phyloP scores from a whole-genome alignment of 2,113 vertebrate species.

The Halichoeres trimaculatus region DNA sequence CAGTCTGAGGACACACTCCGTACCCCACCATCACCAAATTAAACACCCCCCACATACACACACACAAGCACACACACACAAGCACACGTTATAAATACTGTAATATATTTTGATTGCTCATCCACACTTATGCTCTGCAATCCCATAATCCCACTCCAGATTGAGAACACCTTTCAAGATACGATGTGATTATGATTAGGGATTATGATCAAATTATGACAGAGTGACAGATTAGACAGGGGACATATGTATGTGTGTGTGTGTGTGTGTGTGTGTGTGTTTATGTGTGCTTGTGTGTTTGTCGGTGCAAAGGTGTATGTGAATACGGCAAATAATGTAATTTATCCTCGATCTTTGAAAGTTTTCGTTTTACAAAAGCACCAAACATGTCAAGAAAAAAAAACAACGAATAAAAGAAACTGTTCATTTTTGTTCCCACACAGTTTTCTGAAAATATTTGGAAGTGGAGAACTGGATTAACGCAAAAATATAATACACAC shows the following conservation, averaged over 20 bases:
- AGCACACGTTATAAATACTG: slow-evolving; percentile 19
- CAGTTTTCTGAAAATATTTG: not conserved
- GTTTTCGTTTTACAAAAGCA: not conserved
- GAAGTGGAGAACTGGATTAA: not conserved
- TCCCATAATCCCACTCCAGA: slow-evolving; percentile 83
- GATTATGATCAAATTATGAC: slow-evolving; percentile 77
- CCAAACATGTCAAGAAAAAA: not conserved
- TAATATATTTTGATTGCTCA: slow-evolving; percentile 64
- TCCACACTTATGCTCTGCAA: slow-evolving; percentile 68
- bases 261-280: slow-evolving; percentile 12
- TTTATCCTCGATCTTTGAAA: not conserved
- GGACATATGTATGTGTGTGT: not conserved
- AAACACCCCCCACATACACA: slow-evolving; percentile 52
- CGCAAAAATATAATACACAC: not conserved
- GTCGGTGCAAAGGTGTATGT: slow-evolving; percentile 8
- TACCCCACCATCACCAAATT: slow-evolving; percentile 74
- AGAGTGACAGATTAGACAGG: slow-evolving; percentile 73
- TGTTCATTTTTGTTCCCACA: not conserved
- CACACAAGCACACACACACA: slow-evolving; percentile 5
- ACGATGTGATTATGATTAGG: slow-evolving; percentile 79
- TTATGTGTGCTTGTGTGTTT: slow-evolving; percentile 12
- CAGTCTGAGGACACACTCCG: slow-evolving; percentile 18
- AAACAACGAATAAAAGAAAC: not conserved
- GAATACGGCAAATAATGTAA: not conserved
- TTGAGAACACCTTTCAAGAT: slow-evolving; percentile 86